Base-by-base conservation (phyloP, 2,888 invertebrate species). In the Epinotia nisella region DNA sequence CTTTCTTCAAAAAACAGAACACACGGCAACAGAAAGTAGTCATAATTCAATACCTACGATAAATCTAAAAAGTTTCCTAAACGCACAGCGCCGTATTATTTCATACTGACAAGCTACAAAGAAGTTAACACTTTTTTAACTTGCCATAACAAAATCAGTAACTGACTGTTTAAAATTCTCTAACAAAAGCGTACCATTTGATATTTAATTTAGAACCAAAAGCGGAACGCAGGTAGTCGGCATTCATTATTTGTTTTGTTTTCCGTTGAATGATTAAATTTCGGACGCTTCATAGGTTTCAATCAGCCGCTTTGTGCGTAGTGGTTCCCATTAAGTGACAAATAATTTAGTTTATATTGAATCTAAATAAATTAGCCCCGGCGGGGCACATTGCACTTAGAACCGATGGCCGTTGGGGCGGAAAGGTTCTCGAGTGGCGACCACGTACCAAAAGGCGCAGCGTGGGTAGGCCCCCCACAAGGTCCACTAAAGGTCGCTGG, bases 131-230 rank as follows among this genome's bases (percentile, higher is more conserved):
- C 15, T 9, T 58, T 56, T n/a, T 29, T 29, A 11, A 2, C 7
- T 35, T 35, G 51, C 24, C 21, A 64, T 64, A 53, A 29, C 19
- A 51, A 35, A 29, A 65, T 35, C 13, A 59, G 19, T 60, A 17
- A 64, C 51, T 24, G 15, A 24, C 24, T n/a, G 17, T 21, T 29
- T 64, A 29, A 17, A 51, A 51, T 4, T 13, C 51, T 29, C 17
- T 4, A 35, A 13, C 17, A 64, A 64, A 17, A 19, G 4, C 45
- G 15, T 49, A 11, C 49, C 9, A 35, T 35, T 29, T 62, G 21
- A 24, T n/a, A 62, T 62, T 62, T 13, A 45, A 49, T 62, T 49
- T 21, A 49, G 1, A 62, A 39, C 49, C 45, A n/a, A 61, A 24
- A 15, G 10, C 29, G 5, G 29, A 62, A 62, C 62, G 24, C n/a